Conservation (phyloP, 1,140 invertebrate genomes). For the Drosophila elegans region DNA sequence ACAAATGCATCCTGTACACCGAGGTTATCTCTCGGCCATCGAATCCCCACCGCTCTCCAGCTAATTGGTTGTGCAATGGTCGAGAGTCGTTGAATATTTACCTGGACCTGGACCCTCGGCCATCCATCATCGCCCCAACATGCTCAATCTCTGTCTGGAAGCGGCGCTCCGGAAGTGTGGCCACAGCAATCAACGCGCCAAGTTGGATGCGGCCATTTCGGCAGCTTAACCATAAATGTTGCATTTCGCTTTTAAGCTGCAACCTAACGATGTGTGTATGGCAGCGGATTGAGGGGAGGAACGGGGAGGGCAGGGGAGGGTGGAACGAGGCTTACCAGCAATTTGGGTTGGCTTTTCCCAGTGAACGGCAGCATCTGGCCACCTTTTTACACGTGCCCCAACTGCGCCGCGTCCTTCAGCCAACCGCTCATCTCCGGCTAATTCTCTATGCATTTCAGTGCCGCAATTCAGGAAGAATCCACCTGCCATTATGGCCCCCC, state of each 20-base stretch:
- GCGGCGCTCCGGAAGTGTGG: constrained; percentile 63
- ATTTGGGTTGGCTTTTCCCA: constrained; percentile 72
- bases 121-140: constrained; percentile 18
- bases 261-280: constrained; percentile 26
- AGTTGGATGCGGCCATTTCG: constrained; percentile 55
- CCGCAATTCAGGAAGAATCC: constrained; percentile 40
- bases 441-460: constrained; percentile 51
- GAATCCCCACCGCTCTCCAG: constrained; percentile 30
- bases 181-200: constrained; percentile 75
- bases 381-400: constrained; percentile 51
- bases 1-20: background rate
- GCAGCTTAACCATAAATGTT: constrained; percentile 75
- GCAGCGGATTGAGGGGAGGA: background rate
- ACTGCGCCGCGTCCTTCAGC: constrained; percentile 14
- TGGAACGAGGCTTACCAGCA: constrained; percentile 61
- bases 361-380: constrained; percentile 50
- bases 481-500: constrained; percentile 23
- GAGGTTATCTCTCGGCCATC: background rate
- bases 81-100: constrained; percentile 50
- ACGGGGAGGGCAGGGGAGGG: background rate
- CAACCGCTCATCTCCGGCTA: constrained; percentile 60
- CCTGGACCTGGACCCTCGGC: constrained; percentile 22
- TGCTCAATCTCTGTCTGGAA: constrained; percentile 47
- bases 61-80: constrained; percentile 69
- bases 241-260: constrained; percentile 70